A percentile compares a stretch with the other conserved stretches of the same genome.
Conservation (phyloP, 2,797 vertebrate species). For the Botia almorhae region DNA sequence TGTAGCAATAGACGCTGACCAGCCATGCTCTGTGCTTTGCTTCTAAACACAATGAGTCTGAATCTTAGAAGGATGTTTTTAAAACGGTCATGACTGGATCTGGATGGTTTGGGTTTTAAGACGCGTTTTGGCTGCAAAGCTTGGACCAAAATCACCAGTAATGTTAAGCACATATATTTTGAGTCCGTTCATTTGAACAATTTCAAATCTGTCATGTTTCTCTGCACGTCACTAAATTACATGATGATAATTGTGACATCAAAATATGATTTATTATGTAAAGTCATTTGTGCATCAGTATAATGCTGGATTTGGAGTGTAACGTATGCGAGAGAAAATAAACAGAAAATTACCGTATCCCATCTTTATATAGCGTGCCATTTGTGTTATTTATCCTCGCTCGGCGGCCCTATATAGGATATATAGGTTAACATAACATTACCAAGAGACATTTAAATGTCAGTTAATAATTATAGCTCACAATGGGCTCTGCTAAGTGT, state of each 20-base stretch:
- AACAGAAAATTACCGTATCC: conserved; percentile 6
- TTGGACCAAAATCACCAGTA: neutral
- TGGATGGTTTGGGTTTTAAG: too few relatives aligned
- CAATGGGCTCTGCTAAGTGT: conserved; percentile 29
- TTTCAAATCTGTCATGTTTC: neutral
- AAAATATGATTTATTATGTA: neutral
- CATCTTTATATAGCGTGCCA: neutral
- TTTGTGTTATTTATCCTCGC: conserved; percentile 30
- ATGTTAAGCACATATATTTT: neutral
- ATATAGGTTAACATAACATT: conserved; percentile 42
- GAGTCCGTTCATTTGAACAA: neutral
- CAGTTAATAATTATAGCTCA: conserved; percentile 44
- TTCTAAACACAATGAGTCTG: neutral
- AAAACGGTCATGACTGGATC: neutral
- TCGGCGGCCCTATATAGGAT: conserved; percentile 2
- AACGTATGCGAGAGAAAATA: conserved; percentile 1
- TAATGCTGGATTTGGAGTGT: neutral
- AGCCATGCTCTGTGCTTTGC: neutral
- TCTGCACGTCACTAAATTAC: neutral
- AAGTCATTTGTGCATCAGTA: conserved; percentile 7
- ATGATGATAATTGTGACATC: conserved; percentile 1
- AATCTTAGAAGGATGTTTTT: neutral
- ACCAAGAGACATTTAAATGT: conserved; percentile 40
- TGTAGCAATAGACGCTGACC: neutral
- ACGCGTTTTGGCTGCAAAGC: neutral